These are phyloP conservation scores for Spodoptera picta DNA, from an alignment of 2,888 invertebrate species.

Conservation along the genomic window DNA sequence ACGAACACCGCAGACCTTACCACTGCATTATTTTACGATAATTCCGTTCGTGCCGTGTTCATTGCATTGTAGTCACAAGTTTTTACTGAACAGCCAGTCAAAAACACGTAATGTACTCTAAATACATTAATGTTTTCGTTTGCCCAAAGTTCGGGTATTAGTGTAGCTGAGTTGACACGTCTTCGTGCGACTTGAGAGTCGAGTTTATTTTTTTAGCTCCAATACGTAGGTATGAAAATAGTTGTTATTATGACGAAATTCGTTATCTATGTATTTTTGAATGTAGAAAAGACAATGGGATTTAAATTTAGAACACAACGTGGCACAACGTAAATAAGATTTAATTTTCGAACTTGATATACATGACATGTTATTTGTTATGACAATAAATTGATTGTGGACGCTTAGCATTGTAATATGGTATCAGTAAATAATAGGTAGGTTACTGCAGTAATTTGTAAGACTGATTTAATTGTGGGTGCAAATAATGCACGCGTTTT, in stretches of 20 bases:
- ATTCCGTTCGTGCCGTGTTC: conserved; percentile 53
- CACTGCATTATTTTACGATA: conserved; percentile 68
- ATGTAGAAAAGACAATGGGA: conserved; percentile 16
- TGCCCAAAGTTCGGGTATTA: conserved; percentile 23
- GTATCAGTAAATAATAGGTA: conserved; percentile 45
- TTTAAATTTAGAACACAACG: conserved; percentile 18
- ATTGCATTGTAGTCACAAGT: conserved; percentile 55
- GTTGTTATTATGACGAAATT: conserved; percentile 30
- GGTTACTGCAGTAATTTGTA: conserved; percentile 3
- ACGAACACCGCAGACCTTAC: conserved; percentile 73
- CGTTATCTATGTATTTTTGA: conserved; percentile 3
- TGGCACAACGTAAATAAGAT: conserved; percentile 18
- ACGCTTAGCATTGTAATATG: conserved; percentile 22
- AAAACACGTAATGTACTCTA: conserved; percentile 38
- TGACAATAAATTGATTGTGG: conserved; percentile 32
- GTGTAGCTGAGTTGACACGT: conserved; percentile 47
- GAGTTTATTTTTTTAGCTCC: conserved; percentile 39
- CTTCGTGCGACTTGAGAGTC: conserved; percentile 34
- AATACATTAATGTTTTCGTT: conserved; percentile 16
- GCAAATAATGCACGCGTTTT: conserved; percentile 41
- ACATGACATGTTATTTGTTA: conserved; percentile 29
- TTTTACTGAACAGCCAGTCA: conserved; percentile 9
- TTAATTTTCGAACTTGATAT: conserved; percentile 26
- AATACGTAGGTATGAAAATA: conserved; percentile 12
- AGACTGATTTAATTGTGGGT: conserved; percentile 27